Evolutionary conservation across 1,140 invertebrate species (phyloP), one percentile per base, ranked within the genome.

Genomic region (Papilio aristodemus): DNA sequence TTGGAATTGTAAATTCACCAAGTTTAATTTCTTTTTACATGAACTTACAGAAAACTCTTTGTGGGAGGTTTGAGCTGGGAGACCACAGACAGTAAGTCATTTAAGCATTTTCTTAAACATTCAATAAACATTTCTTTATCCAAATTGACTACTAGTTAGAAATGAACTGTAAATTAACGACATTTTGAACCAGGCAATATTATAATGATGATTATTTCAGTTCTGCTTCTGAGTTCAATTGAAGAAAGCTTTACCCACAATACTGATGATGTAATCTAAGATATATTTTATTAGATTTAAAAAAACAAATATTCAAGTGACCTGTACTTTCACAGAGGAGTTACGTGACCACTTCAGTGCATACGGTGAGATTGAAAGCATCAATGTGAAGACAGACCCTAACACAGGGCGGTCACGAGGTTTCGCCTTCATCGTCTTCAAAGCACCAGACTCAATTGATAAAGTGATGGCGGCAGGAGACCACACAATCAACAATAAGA

Each of bases 11-110:
- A 62, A 73, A 77, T 74, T 78, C 39, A 76, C 68, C 71, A 54
- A 76, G 85, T 72, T 74, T 87, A 79, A 88, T 77, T 70, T 71
- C 74, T 59, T 69, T 88, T 87, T 92, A 91, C 89, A 89, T 92
- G 66, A 85, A 83, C 92, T 96, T 95, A 81, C 95, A 99, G 98
- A 93, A 99, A 99, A 95, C 94, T 99, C 76, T 99, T 99, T 95
- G 97, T 99, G 92, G 98, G 98, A 85, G 98, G 97, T 71, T 93
- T 99, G 71, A 98, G 97, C 93, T 99, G 98, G 97, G 97, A 98
- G 94, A 99, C 98, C 19, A 97, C 97, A 89, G 97, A 99, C 92
- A 98, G 98, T 99, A 93, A 97, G 97, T 96, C 58, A 54, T 13
- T 57, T 54, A 38, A n/a, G n/a, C n/a, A n/a, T n/a, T 2, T 41